Base-by-base conservation (phyloP, 2,113 vertebrate species). In the Centrocercus urophasianus region DNA sequence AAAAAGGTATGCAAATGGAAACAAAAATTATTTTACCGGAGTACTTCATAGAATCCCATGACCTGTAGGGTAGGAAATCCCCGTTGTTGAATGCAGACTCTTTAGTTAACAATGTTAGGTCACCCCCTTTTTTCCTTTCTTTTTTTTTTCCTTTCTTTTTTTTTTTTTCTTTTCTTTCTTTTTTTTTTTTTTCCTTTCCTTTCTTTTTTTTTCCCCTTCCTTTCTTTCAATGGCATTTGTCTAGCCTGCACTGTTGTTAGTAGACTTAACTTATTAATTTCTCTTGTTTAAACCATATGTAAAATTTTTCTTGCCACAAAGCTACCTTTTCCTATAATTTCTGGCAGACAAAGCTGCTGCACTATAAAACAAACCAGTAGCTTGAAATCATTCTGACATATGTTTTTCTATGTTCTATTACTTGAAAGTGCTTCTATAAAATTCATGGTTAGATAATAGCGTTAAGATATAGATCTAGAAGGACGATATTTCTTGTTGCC, bases 1-100 rank as follows among this genome's bases (percentile, higher is more conserved):
- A 94, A 61, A 93, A 93, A 96, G 65, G 69, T 96, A 96, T 94
- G 91, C 93, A 95, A 97, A 97, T 92, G 45, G 91, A 69, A 93
- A 94, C 81, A 89, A 94, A 88, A 91, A 90, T 85, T 70, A 78
- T 69, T 84, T 90, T 93, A 95, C 82, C 45, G 40, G 83, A 93
- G 84, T 83, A 52, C 9, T 94, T 95, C 91, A 86, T 65, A 90
- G 89, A 93, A 86, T 96, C 83, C 74, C 75, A 56, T 95, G 93
- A 92, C 88, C 65, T 0, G 1, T 52, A 67, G 30, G 34, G 61
- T 94, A 83, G 96, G 89, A 96, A 96, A 96, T 97, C 93, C 87
- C 96, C 86, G 1, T 71, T 89, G 78, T 4, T 64, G 88, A 74
- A 79, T 79, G 63, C 81, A 91, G 69, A 74, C 64, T 95, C 50